Percentiles rank a stretch among this genome's conserved stretches.
Evolutionary conservation across 2,888 invertebrate species (phyloP).

Genomic region (Catocala sponsa): DNA sequence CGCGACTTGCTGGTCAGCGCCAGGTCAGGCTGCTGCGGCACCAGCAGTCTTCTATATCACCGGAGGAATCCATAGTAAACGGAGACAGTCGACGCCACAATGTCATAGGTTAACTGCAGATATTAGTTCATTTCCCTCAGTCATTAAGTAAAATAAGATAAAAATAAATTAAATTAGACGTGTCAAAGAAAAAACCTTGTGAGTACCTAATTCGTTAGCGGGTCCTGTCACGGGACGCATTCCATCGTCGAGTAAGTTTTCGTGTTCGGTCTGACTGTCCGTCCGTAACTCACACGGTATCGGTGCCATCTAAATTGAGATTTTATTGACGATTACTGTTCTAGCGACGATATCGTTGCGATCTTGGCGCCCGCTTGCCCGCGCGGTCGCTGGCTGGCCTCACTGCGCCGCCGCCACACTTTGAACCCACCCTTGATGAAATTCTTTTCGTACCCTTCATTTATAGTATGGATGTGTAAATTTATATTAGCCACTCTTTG

Average conservation of each 20-base stretch:
- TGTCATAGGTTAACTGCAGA: neutral
- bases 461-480: constrained; percentile 38
- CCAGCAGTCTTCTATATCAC: neutral
- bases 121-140: constrained; percentile 28
- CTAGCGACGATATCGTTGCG: constrained; percentile 86
- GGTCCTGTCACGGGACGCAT: constrained; percentile 83
- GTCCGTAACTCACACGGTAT: constrained; percentile 87
- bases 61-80: no score
- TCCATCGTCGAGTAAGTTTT: constrained; percentile 86
- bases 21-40: constrained; percentile 10
- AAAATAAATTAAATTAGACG: constrained; percentile 62
- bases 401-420: constrained; percentile 58
- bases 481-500: constrained; percentile 27
- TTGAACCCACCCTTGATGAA: constrained; percentile 66
- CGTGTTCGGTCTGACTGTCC: constrained; percentile 81
- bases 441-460: constrained; percentile 50
- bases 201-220: constrained; percentile 85
- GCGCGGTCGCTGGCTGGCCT: constrained; percentile 59
- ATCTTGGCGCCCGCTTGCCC: constrained; percentile 86
- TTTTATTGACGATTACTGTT: constrained; percentile 88
- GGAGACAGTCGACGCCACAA: neutral
- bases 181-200: constrained; percentile 63
- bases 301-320: constrained; percentile 88
- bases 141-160: constrained; percentile 39
- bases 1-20: constrained; percentile 21